These are phyloP conservation scores for Papilio xuthus DNA, from an alignment of 1,140 invertebrate species.

Conservation along the genomic window DNA sequence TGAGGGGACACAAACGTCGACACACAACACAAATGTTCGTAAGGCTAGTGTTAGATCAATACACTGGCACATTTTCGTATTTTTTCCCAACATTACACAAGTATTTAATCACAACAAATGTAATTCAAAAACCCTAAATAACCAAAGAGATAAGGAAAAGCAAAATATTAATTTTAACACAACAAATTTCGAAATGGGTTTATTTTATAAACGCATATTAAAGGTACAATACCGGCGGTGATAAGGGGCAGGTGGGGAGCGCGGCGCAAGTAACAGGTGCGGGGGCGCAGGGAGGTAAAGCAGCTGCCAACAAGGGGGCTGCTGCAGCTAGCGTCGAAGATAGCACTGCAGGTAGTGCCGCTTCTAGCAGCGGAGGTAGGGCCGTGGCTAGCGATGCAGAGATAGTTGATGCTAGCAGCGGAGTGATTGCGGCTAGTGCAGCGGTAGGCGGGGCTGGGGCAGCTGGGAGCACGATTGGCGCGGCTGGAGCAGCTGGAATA, in stretches of 20 bases:
- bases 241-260: slow-evolving; percentile 7
- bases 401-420: slow-evolving; percentile 50
- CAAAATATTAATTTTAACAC: neutral
- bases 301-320: slow-evolving; percentile 48
- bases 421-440: slow-evolving; percentile 40
- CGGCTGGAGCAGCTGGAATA: slow-evolving; percentile 18
- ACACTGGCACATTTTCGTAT: no score
- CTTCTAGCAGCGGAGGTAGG: slow-evolving; percentile 52
- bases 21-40: no score
- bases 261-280: slow-evolving; percentile 25
- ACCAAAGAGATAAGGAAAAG: neutral
- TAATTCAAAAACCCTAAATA: neutral
- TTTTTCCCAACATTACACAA: no score
- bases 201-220: neutral
- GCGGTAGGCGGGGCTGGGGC: slow-evolving; percentile 20
- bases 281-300: slow-evolving; percentile 21
- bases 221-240: slow-evolving; percentile 26
- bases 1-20: no score
- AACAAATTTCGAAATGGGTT: neutral
- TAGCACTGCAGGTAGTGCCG: slow-evolving; percentile 53
- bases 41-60: no score
- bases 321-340: slow-evolving; percentile 52
- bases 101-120: neutral
- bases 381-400: slow-evolving; percentile 54
- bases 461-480: slow-evolving; percentile 33